Evolutionary conservation across 2,888 invertebrate genomes (phyloP), one percentile per base, ranked within the genome.

Genomic region (Eupithecia dodoneata): DNA sequence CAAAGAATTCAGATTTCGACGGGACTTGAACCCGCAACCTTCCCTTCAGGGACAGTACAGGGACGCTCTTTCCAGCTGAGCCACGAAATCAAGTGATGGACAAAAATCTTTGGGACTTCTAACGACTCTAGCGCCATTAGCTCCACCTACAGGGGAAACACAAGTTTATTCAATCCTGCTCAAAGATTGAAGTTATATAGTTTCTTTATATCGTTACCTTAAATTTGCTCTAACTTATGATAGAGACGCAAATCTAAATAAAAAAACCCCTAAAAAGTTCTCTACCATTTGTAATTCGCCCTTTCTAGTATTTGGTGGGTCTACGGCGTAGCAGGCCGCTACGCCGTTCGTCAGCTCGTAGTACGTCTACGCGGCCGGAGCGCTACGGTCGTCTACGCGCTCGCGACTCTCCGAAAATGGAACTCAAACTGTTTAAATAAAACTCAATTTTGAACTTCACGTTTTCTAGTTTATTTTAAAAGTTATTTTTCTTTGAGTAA

Each of bases 301-400:
- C 3, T 63, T 63, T 63, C 63, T 63, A 63, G 63, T 12, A 63
- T 3, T 44, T 74, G 44, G 3, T n/a, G 12, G 66, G 18, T 76
- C 79, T 76, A 71, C 75, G 69, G 45, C 76, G 78, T 78, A 80
- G 76, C 79, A 52, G 15, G 13, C 49, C 49, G 80, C 86, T 85
- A 85, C 83, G 84, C 72, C 78, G 72, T 65, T 81, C 84, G 87
- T 83, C 83, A 83, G 59, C 63, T 72, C 79, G 79, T 76, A 91
- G 91, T 91, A 76, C 80, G 82, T 85, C 87, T 86, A 88, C 88
- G 89, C 81, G 83, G 55, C 81, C 83, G 86, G 85, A 75, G 80
- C 84, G 87, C 85, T 88, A 87, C 91, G 87, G 90, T 84, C 89
- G 91, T 87, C 86, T 85, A 84, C 85, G 82, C 76, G 81, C 30